Conservation (phyloP, 2,888 invertebrate genomes). For the Monochamus alternatus region DNA sequence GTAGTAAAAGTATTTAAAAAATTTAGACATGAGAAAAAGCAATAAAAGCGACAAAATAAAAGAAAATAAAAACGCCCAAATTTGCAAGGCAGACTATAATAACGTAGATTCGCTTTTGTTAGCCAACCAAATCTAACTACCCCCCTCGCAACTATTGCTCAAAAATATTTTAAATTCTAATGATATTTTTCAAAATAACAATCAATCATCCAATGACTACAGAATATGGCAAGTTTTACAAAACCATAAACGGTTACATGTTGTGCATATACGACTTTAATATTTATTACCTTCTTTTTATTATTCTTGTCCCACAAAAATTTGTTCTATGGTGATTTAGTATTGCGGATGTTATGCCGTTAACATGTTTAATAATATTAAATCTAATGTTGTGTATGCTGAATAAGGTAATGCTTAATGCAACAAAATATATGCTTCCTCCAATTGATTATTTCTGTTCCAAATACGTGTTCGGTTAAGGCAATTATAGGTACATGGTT, state of each 20-base stretch:
- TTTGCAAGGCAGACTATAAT: too few relatives aligned
- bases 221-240: not conserved
- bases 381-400: not conserved
- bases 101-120: too few relatives aligned
- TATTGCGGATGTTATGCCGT: conserved; percentile 12
- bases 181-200: not conserved
- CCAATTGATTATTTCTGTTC: too few relatives aligned
- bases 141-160: not conserved
- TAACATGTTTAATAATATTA: not conserved
- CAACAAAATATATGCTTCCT: too few relatives aligned
- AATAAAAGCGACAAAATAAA: too few relatives aligned
- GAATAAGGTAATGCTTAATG: not conserved
- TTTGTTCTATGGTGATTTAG: conserved; percentile 1
- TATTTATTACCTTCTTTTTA: conserved; percentile 1
- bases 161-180: not conserved
- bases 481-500: too few relatives aligned
- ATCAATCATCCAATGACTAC: not conserved
- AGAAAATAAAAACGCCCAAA: too few relatives aligned
- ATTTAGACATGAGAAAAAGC: too few relatives aligned
- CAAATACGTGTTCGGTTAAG: too few relatives aligned
- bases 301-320: conserved; percentile 10
- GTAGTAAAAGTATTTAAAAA: too few relatives aligned
- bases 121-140: not conserved
- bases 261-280: not conserved
- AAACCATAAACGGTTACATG: not conserved